These are phyloP conservation scores for Hyperoplus immaculatus DNA, from an alignment of 2,797 vertebrate genomes.

Conservation along the genomic window DNA sequence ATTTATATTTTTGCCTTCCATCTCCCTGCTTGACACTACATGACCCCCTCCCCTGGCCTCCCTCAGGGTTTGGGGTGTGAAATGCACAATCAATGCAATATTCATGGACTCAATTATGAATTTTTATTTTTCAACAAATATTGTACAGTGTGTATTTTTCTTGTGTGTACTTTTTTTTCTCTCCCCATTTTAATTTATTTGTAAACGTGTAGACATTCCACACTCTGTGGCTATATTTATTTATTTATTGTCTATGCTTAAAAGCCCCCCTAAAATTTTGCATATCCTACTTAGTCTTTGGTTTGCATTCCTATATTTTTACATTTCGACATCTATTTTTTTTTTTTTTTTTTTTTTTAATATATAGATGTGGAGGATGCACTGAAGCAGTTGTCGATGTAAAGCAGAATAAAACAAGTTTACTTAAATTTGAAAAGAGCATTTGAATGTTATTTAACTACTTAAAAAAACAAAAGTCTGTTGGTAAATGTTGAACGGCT, in stretches of 20 bases:
- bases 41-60: constrained; percentile 79
- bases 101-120: constrained; percentile 85
- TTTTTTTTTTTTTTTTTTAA: constrained; percentile 43
- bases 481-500: constrained; percentile 67
- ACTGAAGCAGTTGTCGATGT: constrained; percentile 90
- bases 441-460: constrained; percentile 87
- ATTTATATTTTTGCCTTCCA: constrained; percentile 68
- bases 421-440: constrained; percentile 85
- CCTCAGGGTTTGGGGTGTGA: constrained; percentile 88
- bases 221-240: constrained; percentile 98
- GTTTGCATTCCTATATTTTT: constrained; percentile 89
- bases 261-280: constrained; percentile 74
- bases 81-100: constrained; percentile 99
- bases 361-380: constrained; percentile 86
- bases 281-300: constrained; percentile 82
- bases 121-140: constrained; percentile 75
- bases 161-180: constrained; percentile 62
- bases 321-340: constrained; percentile 80
- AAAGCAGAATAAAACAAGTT: constrained; percentile 85
- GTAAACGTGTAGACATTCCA: constrained; percentile 90
- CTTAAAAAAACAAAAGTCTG: constrained; percentile 50
- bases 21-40: constrained; percentile 89
- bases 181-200: constrained; percentile 92
- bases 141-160: constrained; percentile 87
- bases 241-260: constrained; percentile 94